These are phyloP conservation scores for Heliothis peltigera DNA, from an alignment of 2,888 invertebrate species.

Conservation along the genomic window DNA sequence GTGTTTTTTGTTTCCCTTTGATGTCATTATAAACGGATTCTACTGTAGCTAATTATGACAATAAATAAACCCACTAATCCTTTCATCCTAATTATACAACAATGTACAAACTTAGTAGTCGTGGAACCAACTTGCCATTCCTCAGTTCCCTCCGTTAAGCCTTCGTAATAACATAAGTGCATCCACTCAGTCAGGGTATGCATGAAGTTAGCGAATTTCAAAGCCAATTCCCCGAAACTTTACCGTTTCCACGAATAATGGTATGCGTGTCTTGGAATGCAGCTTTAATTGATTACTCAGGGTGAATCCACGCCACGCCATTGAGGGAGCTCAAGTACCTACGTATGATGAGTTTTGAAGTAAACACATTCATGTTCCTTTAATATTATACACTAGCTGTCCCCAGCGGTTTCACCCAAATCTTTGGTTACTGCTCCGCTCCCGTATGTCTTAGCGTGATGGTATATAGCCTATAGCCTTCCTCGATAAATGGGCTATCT, in stretches of 20 bases:
- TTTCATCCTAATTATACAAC: slow-evolving; percentile 14
- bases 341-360: background rate
- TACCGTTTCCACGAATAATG: slow-evolving; percentile 43
- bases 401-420: no score
- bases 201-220: slow-evolving; percentile 61
- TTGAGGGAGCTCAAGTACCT: no score
- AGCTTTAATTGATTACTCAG: slow-evolving; percentile 38
- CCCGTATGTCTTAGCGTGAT: no score
- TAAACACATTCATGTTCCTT: background rate
- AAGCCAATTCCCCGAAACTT: slow-evolving; percentile 63
- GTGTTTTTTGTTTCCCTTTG: no score
- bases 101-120: slow-evolving; percentile 19
- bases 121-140: slow-evolving; percentile 56
- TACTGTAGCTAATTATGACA: background rate
- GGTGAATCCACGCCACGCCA: background rate
- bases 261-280: slow-evolving; percentile 25
- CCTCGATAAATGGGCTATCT: no score
- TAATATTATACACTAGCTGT: no score
- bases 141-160: slow-evolving; percentile 58
- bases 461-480: no score
- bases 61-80: slow-evolving; percentile 9
- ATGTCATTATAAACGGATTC: no score
- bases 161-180: slow-evolving; percentile 68
- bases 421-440: no score
- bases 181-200: slow-evolving; percentile 54